A percentile compares a stretch with the other conserved stretches of the same genome.
These are phyloP conservation scores for Eleutherodactylus coqui DNA, from an alignment of 2,797 vertebrate genomes.

Conservation along the genomic window DNA sequence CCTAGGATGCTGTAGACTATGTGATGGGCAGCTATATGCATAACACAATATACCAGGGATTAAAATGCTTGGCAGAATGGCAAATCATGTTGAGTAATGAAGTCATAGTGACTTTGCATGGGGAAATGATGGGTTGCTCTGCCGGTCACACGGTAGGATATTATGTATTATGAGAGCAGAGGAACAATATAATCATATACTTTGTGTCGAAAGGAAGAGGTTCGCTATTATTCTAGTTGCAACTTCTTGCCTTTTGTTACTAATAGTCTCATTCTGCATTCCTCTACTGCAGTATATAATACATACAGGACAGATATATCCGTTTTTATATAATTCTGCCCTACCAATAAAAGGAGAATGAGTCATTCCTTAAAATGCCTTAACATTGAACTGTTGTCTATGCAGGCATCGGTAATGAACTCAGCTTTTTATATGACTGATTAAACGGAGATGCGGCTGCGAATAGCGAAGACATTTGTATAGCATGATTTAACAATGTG, in stretches of 20 bases:
- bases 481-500: slow-evolving; percentile 40
- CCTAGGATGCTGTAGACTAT: neutral
- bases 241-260: neutral
- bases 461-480: slow-evolving; percentile 3
- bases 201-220: too few species aligned
- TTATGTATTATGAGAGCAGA: neutral
- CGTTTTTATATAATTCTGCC: neutral
- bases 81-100: neutral
- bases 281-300: too few species aligned
- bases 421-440: neutral
- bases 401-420: neutral
- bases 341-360: neutral
- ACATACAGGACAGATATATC: neutral
- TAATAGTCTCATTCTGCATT: too few species aligned
- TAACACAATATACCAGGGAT: neutral
- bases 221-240: neutral
- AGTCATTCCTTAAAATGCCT: neutral
- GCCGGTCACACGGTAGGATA: neutral
- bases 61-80: neutral
- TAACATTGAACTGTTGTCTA: neutral
- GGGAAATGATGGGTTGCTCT: neutral
- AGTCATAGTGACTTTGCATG: neutral
- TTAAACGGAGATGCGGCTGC: neutral
- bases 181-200: neutral
- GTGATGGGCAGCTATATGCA: neutral